Base-by-base conservation (phyloP, 2,888 invertebrate species). In the Dasypolia templi region DNA sequence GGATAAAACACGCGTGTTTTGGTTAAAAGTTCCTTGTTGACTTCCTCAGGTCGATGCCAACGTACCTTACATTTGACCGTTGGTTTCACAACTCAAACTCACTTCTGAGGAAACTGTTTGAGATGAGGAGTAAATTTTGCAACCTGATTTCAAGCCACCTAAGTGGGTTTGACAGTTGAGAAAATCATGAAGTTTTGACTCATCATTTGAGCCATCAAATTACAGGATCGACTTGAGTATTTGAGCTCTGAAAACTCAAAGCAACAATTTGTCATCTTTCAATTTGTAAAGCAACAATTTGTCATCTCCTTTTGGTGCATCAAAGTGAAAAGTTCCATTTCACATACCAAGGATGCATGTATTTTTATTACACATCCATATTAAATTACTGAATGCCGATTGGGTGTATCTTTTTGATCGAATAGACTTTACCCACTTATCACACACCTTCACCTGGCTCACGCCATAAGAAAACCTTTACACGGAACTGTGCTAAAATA, bases 401-500 rank as follows among this genome's bases (percentile, higher is more conserved):
- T 29, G 9, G 29, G 9, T 22, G 17, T n/a, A 42, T 3, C 42
- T 12, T 29, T 59, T 72, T 12, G 7, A 32, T 49, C 42, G n/a
- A 14, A 42, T 29, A 58, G 14, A 42, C 59, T 42, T 11, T 64
- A 35, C 9, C n/a, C n/a, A 73, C 14, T n/a, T 39, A 29, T n/a
- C n/a, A 19, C 19, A 22, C 14, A n/a, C 44, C 56, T 5, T 51
- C 63, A 44, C 53, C 46, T 70, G 66, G 58, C 61, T 62, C 56
- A 55, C 56, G 55, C 51, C 26, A 62, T 35, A 51, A n/a, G 5
- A 72, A 74, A 58, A 67, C 53, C 46, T 42, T 68, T 71, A 66
- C 68, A 61, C 63, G 56, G 29, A 78, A 73, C 68, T 71, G 19
- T 59, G 66, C 56, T 49, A 71, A 71, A 86, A 86, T 59, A 81